Evolutionary conservation across 2,888 invertebrate genomes (phyloP).

Genomic region (Ormyrus nitidulus): DNA sequence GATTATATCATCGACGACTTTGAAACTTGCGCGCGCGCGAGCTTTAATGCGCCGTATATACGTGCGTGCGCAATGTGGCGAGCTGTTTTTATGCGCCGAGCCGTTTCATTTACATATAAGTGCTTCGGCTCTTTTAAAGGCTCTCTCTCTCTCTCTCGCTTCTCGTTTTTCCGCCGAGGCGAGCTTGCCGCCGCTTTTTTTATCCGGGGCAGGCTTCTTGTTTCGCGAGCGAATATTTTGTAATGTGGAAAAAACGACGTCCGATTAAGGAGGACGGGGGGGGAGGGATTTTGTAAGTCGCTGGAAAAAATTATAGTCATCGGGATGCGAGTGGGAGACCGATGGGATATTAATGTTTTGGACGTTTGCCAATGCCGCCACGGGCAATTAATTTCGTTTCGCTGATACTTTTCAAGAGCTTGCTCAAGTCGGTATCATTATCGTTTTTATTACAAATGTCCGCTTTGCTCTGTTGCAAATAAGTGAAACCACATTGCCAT

Average conservation of each 20-base stretch:
- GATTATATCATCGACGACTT: conserved; percentile 45
- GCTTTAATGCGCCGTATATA: neutral
- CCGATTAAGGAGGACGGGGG: conserved; percentile 25
- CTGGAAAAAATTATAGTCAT: conserved; percentile 46
- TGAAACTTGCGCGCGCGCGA: conserved; percentile 3
- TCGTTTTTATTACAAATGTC: conserved; percentile 37
- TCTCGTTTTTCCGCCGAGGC: neutral
- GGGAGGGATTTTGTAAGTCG: conserved; percentile 29
- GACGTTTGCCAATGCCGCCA: conserved; percentile 23
- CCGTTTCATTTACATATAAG: conserved; percentile 55
- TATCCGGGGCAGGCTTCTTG: conserved; percentile 4
- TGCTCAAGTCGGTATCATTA: conserved; percentile 13
- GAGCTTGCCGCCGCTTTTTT: neutral
- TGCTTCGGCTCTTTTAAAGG: conserved; percentile 42
- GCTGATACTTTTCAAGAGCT: neutral
- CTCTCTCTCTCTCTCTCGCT: conserved; percentile 19
- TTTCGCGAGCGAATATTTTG: conserved; percentile 31
- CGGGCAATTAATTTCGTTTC: conserved; percentile 37
- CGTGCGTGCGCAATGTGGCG: neutral
- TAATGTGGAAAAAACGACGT: conserved; percentile 55
- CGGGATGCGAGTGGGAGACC: neutral
- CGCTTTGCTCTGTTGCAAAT: no score
- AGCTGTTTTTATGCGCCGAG: conserved; percentile 29
- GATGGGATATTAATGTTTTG: conserved; percentile 25
- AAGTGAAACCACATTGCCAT: no score